Percentiles rank a stretch among this genome's conserved stretches.
Conservation (phyloP, 2,797 vertebrate species). For the Argya squamiceps region DNA sequence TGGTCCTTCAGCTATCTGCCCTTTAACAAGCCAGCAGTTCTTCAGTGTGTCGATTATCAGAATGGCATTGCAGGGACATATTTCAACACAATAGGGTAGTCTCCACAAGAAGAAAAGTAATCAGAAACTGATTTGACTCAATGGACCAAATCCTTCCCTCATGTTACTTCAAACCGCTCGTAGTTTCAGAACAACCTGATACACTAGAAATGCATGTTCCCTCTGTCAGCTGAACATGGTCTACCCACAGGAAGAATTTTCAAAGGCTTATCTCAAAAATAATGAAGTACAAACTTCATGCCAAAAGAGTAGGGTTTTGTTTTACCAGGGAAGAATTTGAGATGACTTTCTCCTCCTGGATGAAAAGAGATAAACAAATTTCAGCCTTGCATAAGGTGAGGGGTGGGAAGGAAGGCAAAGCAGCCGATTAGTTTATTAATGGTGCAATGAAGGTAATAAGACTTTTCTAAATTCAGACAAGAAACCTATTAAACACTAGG, state of each 20-base stretch:
- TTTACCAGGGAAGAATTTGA: not conserved
- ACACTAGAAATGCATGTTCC: not conserved
- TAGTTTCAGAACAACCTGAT: not conserved
- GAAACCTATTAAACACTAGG: not conserved
- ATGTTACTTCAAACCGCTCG: not conserved
- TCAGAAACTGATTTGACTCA: constrained; percentile 24
- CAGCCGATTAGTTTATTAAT: not conserved
- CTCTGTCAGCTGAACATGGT: not conserved
- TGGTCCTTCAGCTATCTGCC: not conserved
- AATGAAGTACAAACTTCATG: not conserved
- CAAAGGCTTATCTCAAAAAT: constrained; percentile 39
- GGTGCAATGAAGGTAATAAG: not conserved
- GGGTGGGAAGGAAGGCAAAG: fast-evolving
- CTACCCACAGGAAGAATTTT: not conserved
- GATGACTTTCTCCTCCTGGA: not conserved
- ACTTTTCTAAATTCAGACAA: not conserved
- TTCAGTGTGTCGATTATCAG: not conserved
- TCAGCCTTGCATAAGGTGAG: not conserved
- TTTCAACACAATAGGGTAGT: not conserved
- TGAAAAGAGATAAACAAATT: not conserved
- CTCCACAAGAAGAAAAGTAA: constrained; percentile 23
- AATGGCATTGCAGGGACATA: not conserved
- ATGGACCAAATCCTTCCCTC: not conserved
- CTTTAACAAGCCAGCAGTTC: not conserved
- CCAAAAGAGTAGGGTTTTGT: not conserved